A percentile compares a stretch with the other conserved stretches of the same genome.
These are phyloP conservation scores for Plestiodon gilberti DNA, from an alignment of 2,113 vertebrate genomes.

Conservation along the genomic window DNA sequence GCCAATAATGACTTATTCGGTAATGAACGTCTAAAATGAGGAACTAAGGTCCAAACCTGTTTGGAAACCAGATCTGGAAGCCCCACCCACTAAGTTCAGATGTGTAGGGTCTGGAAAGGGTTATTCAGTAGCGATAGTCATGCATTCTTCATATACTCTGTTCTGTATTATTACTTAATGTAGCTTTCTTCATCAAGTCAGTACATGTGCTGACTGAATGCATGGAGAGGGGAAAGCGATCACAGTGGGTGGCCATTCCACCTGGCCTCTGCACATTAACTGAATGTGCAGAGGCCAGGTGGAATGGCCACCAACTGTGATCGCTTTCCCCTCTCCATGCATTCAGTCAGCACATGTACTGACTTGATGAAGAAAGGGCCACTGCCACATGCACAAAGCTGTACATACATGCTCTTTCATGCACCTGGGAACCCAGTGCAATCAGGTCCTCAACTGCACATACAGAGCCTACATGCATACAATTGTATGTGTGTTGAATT, in stretches of 20 bases:
- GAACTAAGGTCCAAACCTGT: neutral
- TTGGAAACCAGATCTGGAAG: neutral
- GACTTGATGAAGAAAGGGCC: too few relatives aligned
- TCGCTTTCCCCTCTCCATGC: too few relatives aligned
- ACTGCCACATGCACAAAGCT: too few relatives aligned
- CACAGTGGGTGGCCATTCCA: neutral
- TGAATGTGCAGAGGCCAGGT: too few relatives aligned
- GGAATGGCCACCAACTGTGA: too few relatives aligned
- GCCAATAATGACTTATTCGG: neutral
- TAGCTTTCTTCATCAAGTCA: neutral
- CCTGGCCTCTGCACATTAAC: neutral
- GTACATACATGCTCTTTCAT: neutral
- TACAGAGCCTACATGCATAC: too few relatives aligned
- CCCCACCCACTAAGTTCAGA: neutral
- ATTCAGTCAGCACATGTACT: too few relatives aligned
- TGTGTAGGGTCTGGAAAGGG: neutral
- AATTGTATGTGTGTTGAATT: too few relatives aligned
- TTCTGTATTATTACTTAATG: neutral
- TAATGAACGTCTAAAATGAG: neutral
- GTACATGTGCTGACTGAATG: neutral
- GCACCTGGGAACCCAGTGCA: neutral
- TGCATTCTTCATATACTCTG: neutral
- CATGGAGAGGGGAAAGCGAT: neutral
- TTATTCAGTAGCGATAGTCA: neutral
- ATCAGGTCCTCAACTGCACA: too few relatives aligned